Conservation (phyloP, 2,888 invertebrate species). For the Drosophila mercatorum region DNA sequence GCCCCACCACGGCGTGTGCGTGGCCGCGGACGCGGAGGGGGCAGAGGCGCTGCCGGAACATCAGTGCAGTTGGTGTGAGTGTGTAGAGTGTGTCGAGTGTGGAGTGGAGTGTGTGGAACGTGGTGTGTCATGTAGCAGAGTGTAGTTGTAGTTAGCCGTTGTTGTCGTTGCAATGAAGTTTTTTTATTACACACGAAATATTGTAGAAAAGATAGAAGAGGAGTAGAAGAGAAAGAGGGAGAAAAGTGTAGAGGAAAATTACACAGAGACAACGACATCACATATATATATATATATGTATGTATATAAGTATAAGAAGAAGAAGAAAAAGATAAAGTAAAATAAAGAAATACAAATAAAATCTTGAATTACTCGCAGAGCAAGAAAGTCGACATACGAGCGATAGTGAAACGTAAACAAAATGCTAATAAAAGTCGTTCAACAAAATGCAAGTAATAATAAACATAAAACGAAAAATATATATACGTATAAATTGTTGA, state of each 20-base stretch:
- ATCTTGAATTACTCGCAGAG: constrained; percentile 32
- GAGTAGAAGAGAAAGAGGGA: constrained; percentile 42
- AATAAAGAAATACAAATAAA: constrained; percentile 33
- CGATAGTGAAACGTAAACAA: constrained; percentile 64
- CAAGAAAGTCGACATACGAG: constrained; percentile 38
- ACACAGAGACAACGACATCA: constrained; percentile 66
- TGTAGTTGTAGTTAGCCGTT: constrained; percentile 27
- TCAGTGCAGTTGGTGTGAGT: constrained; percentile 22
- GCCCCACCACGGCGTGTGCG: constrained; percentile 42
- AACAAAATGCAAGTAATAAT: constrained; percentile 62
- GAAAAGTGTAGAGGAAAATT: constrained; percentile 73
- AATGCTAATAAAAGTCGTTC: constrained; percentile 62
- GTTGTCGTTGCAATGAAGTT: constrained; percentile 57
- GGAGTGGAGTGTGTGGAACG: constrained; percentile 14
- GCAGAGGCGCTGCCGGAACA: constrained; percentile 49
- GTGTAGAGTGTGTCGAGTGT: constrained; percentile 14
- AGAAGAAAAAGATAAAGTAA: background rate
- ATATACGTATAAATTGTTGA: constrained; percentile 24
- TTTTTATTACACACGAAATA: constrained; percentile 56
- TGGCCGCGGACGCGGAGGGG: constrained; percentile 62
- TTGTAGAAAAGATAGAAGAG: constrained; percentile 29
- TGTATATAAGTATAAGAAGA: constrained; percentile 14
- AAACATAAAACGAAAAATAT: constrained; percentile 21
- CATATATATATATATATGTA: constrained; percentile 25
- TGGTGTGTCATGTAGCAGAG: constrained; percentile 22